Base-by-base conservation (phyloP, 2,113 vertebrate species). In the Grallaria varia region DNA sequence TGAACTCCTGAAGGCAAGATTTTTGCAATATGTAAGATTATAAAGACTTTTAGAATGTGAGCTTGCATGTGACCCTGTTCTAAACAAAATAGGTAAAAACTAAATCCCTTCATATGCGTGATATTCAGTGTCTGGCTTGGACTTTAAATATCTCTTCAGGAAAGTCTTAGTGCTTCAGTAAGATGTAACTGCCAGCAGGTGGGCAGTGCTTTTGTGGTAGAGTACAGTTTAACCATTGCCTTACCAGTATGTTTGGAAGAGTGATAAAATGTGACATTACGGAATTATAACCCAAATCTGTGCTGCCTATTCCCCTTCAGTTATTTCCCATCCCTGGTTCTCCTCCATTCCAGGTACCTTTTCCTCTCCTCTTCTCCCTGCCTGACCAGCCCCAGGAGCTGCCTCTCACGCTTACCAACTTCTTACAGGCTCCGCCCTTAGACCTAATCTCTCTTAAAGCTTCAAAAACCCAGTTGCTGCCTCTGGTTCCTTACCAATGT, bases 71-170 rank as follows among this genome's bases (percentile, higher is more conserved):
- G 50, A 60, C 18, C n/a, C 58, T 35, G 14, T 58, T 73, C 27
- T 71, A 87, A 84, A 55, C 31, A 77, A 87, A 74, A 30, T 6
- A 62, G 12, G 45, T 62, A 78, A 35, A 75, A 92, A 11, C 17
- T 7, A 14, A 56, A 62, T 78, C 56, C 18, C n/a, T 63, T 59
- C 37, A 27, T 37, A 44, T 0, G 1, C 9, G 1, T 19, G 71
- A 60, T 10, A 67, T 84, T 56, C 45, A 58, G 0, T 52, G 71
- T 31, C 30, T 78, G 69, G 47, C 44, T 56, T 74, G 33, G 74
- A 56, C 20, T 17, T 68, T 45, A 5, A 67, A 45, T 20, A 52
- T 73, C 49, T 67, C 42, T 63, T 84, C 23, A 10, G 44, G 52
- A 73, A 30, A 33, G 31, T 17, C 13, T 24, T 9, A 1, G 9